Percentiles rank a stretch among this genome's conserved stretches.
These are phyloP conservation scores for Cephus sareptanus DNA, from an alignment of 2,888 invertebrate genomes.

Conservation along the genomic window DNA sequence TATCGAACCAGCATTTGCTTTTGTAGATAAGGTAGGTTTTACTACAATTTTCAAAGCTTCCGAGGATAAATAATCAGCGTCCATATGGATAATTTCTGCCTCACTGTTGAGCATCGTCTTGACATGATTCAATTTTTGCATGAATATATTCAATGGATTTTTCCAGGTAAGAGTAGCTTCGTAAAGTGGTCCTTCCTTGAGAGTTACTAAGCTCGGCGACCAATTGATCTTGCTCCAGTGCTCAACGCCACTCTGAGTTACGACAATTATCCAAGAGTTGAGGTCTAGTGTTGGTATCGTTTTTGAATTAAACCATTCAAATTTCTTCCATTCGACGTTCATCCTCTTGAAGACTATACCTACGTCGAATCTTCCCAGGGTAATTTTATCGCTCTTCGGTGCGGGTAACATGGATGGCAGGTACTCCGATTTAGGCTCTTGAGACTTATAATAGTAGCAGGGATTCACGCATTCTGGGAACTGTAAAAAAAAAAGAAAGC, in stretches of 20 bases:
- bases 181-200: slow-evolving; percentile 55
- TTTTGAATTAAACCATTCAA: slow-evolving; percentile 51
- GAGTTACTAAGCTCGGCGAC: slow-evolving; percentile 54
- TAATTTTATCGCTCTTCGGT: slow-evolving; percentile 52
- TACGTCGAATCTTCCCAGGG: slow-evolving; percentile 53
- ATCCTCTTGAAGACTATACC: slow-evolving; percentile 53
- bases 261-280: slow-evolving; percentile 57
- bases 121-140: not conserved
- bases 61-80: slow-evolving; percentile 47
- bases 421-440: slow-evolving; percentile 51
- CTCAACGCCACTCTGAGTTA: slow-evolving; percentile 49
- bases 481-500: slow-evolving; percentile 39
- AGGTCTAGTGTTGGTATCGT: slow-evolving; percentile 44
- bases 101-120: slow-evolving; percentile 36
- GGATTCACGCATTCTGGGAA: slow-evolving; percentile 57
- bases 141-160: slow-evolving; percentile 54
- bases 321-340: slow-evolving; percentile 49
- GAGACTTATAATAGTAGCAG: slow-evolving; percentile 50
- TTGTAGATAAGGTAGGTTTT: slow-evolving; percentile 12
- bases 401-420: slow-evolving; percentile 59
- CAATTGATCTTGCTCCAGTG: slow-evolving; percentile 59
- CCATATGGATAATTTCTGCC: slow-evolving; percentile 53
- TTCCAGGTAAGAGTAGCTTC: slow-evolving; percentile 62
- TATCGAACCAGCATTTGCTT: slow-evolving; percentile 24
- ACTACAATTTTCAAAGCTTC: slow-evolving; percentile 44